Percentiles rank a stretch among this genome's conserved stretches.
phyloP scores from a whole-genome alignment of 2,113 vertebrate genomes.

The Rhadina sibilatrix region DNA sequence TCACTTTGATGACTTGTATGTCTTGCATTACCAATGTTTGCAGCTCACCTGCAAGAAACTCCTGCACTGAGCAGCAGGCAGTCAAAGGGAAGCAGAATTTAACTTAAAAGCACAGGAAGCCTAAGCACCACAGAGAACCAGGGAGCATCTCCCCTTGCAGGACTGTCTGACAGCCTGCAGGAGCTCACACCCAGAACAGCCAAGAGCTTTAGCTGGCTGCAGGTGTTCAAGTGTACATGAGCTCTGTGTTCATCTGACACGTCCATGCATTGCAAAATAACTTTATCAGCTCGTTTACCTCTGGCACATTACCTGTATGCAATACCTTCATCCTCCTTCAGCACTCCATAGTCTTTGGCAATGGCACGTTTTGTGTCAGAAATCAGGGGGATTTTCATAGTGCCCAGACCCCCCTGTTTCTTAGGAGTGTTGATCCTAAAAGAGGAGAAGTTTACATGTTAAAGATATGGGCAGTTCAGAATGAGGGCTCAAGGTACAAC shows the following conservation, averaged over 20 bases:
- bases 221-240: background rate
- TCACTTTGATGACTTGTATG: background rate
- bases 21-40: background rate
- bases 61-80: background rate
- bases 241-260: background rate
- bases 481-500: background rate
- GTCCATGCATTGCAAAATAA: background rate
- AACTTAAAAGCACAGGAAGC: background rate
- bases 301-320: conserved; percentile 85
- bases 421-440: conserved; percentile 89
- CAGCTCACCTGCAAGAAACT: background rate
- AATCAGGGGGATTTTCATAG: conserved; percentile 91
- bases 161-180: background rate
- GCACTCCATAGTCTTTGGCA: conserved; percentile 89
- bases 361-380: conserved; percentile 87
- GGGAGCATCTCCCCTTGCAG: background rate
- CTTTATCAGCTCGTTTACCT: background rate
- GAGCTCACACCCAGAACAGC: background rate
- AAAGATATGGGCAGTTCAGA: background rate
- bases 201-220: background rate
- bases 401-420: conserved; percentile 92
- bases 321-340: conserved; percentile 95
- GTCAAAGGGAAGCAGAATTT: background rate
- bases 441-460: background rate
- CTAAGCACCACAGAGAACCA: background rate